Conservation (phyloP, 2,888 invertebrate species). For the Zhuqinia jingwanae region DNA sequence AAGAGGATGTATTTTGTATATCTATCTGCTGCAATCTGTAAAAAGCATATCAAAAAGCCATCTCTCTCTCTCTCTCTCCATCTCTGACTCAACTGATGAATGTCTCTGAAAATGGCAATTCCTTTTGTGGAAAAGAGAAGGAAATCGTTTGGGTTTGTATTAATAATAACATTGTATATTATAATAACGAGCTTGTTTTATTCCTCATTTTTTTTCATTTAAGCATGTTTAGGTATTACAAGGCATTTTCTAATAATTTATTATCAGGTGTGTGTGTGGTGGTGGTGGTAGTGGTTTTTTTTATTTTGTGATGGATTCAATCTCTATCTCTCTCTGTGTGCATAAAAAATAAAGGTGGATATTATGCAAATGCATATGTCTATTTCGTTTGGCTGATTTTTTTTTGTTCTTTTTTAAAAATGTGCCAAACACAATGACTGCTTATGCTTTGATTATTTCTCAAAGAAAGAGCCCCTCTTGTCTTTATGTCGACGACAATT, state of each 20-base stretch:
- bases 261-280: conserved; percentile 29
- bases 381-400: too few relatives aligned
- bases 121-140: conserved; percentile 69
- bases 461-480: background rate
- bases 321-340: too few relatives aligned
- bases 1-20: background rate
- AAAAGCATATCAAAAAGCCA: background rate
- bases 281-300: conserved; percentile 25
- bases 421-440: too few relatives aligned
- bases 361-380: too few relatives aligned
- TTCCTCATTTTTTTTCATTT: conserved; percentile 46
- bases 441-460: too few relatives aligned
- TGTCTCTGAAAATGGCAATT: conserved; percentile 66
- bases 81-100: conserved; percentile 64
- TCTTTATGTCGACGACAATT: conserved; percentile 1
- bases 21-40: background rate
- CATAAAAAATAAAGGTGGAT: too few relatives aligned
- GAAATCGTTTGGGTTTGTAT: conserved; percentile 51
- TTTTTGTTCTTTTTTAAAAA: too few relatives aligned
- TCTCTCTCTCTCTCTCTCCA: too few relatives aligned
- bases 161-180: conserved; percentile 42
- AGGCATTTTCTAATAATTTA: conserved; percentile 22
- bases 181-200: conserved; percentile 53
- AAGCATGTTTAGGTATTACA: conserved; percentile 16
- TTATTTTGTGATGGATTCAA: conserved; percentile 18